A percentile compares a stretch with the other conserved stretches of the same genome.
Conservation (phyloP, 2,113 vertebrate genomes). For the Chrysemys picta region DNA sequence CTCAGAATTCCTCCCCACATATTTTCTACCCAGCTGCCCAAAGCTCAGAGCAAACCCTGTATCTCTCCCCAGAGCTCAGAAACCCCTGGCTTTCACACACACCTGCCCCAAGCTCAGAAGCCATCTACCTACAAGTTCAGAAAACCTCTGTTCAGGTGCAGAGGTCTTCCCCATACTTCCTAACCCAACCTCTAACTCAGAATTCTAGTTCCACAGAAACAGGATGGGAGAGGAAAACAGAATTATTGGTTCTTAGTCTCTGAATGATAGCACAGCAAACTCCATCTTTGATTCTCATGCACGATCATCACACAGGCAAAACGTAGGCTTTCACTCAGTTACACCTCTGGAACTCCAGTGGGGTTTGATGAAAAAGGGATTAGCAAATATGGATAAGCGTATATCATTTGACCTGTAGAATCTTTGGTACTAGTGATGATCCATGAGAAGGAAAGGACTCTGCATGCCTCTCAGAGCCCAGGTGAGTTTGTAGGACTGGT, state of each 20-base stretch:
- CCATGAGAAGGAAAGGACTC: neutral
- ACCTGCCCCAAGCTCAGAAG: neutral
- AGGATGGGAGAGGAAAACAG: neutral
- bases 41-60: no score
- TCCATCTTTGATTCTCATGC: neutral
- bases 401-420: neutral
- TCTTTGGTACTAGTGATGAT: neutral
- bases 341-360: neutral
- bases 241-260: neutral
- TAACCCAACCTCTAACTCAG: neutral
- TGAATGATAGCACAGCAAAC: neutral
- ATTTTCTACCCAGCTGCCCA: no score
- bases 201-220: neutral
- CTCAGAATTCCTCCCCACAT: no score
- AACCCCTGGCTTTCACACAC: neutral
- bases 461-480: neutral
- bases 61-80: neutral
- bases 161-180: neutral
- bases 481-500: neutral
- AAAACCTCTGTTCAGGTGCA: neutral
- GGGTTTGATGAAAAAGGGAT: neutral
- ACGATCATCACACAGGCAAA: neutral
- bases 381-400: neutral
- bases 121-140: neutral
- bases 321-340: neutral